phyloP scores from a whole-genome alignment of 1,140 invertebrate species.

The Drosophila sproati region DNA sequence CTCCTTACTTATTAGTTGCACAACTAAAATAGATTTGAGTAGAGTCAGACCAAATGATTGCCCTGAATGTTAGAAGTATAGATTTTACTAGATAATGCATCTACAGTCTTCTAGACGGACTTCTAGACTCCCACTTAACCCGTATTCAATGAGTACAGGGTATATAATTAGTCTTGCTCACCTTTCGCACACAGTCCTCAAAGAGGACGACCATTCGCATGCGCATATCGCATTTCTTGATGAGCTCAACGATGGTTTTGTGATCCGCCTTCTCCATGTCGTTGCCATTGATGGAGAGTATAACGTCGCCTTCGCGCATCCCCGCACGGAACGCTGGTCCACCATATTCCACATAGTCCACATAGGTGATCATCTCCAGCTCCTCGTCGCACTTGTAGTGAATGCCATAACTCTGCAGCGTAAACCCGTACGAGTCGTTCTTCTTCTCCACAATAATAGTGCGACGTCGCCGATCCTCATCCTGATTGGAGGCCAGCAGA shows the following conservation, averaged over 20 bases:
- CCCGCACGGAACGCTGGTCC: constrained; percentile 95
- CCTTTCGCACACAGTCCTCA: constrained; percentile 97
- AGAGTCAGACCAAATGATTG: too few relatives aligned
- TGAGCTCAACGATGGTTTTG: constrained; percentile 94
- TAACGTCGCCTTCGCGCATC: constrained; percentile 97
- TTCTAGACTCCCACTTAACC: too few relatives aligned
- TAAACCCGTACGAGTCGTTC: constrained; percentile 96
- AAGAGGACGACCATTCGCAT: constrained; percentile 98
- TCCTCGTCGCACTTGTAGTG: constrained; percentile 94
- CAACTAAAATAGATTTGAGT: too few relatives aligned
- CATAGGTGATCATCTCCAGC: constrained; percentile 96
- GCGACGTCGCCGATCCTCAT: constrained; percentile 92
- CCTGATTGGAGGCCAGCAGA: constrained; percentile 89
- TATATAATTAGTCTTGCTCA: constrained; percentile 14
- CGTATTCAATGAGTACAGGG: neutral
- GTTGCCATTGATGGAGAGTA: constrained; percentile 96
- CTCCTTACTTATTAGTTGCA: too few relatives aligned
- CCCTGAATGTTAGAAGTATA: too few relatives aligned
- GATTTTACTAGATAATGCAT: too few relatives aligned
- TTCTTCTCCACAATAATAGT: constrained; percentile 97
- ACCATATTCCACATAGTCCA: constrained; percentile 97
- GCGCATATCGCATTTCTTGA: constrained; percentile 94
- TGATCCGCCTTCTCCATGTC: constrained; percentile 97
- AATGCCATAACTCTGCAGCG: constrained; percentile 97
- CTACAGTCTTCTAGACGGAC: too few relatives aligned